Percentiles rank a stretch among this genome's conserved stretches.
phyloP scores from a whole-genome alignment of 2,888 invertebrate genomes.

The Sympetrum striolatum region DNA sequence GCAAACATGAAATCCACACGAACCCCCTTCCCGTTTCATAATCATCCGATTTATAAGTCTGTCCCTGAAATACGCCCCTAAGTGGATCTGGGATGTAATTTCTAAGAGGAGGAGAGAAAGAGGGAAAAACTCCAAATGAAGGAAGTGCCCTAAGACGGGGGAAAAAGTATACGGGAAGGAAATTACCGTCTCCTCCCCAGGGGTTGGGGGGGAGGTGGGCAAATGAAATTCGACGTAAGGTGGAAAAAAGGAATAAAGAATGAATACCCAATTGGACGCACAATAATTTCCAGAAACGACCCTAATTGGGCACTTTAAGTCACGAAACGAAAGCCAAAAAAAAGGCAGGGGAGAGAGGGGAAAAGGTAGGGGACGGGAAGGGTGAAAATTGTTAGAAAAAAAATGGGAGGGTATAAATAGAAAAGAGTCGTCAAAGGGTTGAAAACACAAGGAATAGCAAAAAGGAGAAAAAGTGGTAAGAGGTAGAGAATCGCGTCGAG shows the following conservation, averaged over 20 bases:
- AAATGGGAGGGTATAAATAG: background rate
- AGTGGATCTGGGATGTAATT: background rate
- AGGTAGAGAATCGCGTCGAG: background rate
- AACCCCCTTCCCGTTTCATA: background rate
- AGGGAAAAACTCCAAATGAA: background rate
- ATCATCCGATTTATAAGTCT: background rate
- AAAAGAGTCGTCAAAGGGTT: background rate
- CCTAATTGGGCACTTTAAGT: constrained; percentile 39
- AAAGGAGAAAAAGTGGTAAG: background rate
- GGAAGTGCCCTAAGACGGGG: background rate
- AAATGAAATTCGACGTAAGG: constrained; percentile 9
- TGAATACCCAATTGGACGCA: constrained; percentile 43
- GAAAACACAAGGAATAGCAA: constrained; percentile 4
- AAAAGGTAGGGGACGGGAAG: background rate
- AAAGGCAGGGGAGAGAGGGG: background rate
- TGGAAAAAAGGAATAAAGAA: constrained; percentile 23
- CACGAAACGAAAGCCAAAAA: constrained; percentile 3
- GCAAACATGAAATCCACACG: background rate
- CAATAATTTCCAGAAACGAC: constrained; percentile 43
- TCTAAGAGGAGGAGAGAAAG: background rate
- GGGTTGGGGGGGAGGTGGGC: background rate
- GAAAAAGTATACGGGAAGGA: background rate
- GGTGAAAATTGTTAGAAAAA: background rate
- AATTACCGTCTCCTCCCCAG: background rate
- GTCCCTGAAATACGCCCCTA: background rate